These are phyloP conservation scores for Melanitta fusca DNA, from an alignment of 2,797 vertebrate species.

Conservation along the genomic window DNA sequence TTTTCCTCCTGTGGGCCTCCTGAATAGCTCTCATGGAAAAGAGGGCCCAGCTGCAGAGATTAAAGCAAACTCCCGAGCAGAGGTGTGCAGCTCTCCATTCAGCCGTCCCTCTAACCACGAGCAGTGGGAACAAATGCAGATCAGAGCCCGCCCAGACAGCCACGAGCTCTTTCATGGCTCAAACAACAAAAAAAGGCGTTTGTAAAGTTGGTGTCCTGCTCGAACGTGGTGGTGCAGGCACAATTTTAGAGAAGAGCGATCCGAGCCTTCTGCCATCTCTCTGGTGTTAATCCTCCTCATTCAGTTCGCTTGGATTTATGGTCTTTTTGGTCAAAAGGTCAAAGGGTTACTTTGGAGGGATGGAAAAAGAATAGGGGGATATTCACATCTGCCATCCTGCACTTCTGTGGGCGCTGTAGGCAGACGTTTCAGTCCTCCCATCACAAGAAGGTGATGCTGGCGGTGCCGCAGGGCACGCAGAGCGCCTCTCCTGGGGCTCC, in stretches of 20 bases:
- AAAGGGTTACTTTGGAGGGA: background rate
- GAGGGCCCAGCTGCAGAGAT: constrained; percentile 12
- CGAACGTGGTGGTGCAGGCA: rapidly evolving
- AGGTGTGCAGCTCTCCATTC: constrained; percentile 1
- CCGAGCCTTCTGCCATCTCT: background rate
- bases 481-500: background rate
- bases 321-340: too few relatives aligned
- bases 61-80: background rate
- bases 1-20: background rate
- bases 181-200: rapidly evolving
- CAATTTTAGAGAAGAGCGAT: background rate
- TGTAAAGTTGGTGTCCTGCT: background rate
- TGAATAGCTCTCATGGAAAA: constrained; percentile 1
- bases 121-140: background rate
- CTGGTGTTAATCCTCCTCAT: background rate
- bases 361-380: background rate
- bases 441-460: background rate
- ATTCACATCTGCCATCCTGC: rapidly evolving
- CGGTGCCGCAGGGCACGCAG: background rate
- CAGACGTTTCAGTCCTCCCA: background rate
- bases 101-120: background rate
- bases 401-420: background rate
- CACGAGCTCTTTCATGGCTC: background rate
- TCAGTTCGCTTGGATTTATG: background rate
- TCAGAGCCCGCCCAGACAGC: background rate